Evolutionary conservation across 2,888 invertebrate genomes (phyloP).

Genomic region (Esperia sulphurella): DNA sequence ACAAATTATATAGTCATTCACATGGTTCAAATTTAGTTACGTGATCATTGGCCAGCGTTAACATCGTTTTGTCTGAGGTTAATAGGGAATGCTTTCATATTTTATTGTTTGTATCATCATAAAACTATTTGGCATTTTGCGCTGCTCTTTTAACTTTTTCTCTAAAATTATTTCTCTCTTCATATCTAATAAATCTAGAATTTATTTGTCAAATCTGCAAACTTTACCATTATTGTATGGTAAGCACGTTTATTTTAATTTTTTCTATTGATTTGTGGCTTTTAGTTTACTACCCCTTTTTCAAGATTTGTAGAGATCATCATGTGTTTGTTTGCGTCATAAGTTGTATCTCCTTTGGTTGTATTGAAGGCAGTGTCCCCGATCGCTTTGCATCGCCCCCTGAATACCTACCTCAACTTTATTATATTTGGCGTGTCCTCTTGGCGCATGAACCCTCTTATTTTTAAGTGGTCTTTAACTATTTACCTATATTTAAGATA

Average conservation of each 20-base stretch:
- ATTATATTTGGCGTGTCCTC: conserved; percentile 77
- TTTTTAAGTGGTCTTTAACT: conserved; percentile 51
- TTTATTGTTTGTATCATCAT: conserved; percentile 38
- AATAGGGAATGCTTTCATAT: conserved; percentile 57
- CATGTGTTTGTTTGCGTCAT: conserved; percentile 58
- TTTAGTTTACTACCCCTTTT: conserved; percentile 44
- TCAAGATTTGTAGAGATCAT: conserved; percentile 52
- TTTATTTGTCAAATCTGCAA: conserved; percentile 29
- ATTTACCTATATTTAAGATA: conserved; percentile 31
- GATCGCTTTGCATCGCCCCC: conserved; percentile 77
- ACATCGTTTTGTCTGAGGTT: conserved; percentile 38
- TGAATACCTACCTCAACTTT: conserved; percentile 49
- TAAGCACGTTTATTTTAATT: conserved; percentile 53
- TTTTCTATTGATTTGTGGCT: conserved; percentile 46
- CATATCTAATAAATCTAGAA: conserved; percentile 21
- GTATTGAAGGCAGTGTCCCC: conserved; percentile 79
- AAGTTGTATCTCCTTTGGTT: conserved; percentile 69
- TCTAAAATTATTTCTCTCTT: conserved; percentile 39
- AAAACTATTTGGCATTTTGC: conserved; percentile 42
- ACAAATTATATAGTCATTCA: neutral
- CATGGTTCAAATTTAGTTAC: neutral
- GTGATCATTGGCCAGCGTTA: conserved; percentile 43
- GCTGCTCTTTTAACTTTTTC: conserved; percentile 28
- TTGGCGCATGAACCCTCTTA: conserved; percentile 75
- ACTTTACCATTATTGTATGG: conserved; percentile 42